Base-by-base conservation (phyloP, 2,113 vertebrate species). In the Pan troglodytes region DNA sequence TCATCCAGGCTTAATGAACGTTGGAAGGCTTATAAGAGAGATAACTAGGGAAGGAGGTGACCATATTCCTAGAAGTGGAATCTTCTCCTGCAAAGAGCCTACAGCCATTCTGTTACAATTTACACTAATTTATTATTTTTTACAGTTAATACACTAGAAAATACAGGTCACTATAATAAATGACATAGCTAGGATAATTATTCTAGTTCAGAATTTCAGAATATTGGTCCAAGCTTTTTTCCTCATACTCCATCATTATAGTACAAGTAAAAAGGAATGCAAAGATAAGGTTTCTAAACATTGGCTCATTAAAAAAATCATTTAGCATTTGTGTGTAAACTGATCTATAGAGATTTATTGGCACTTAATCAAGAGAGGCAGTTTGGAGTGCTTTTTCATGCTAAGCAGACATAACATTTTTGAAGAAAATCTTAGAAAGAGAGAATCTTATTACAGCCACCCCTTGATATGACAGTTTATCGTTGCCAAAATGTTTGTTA, bases 1-100 rank as follows among this genome's bases (percentile, higher is more conserved):
- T 96, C 81, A 96, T 35, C 8, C 9, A 89, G 48, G 12, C 55
- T 55, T 82, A 95, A 85, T 78, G 57, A 95, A 88, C 22, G 8
- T 6, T 80, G 12, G 55, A 38, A 92, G 23, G 9, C 48, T 92
- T 67, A 25, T 45, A 64, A 75, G 88, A 89, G 18, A 79, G 52
- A 7, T 16, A 84, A 35, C 14, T 52, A 57, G 43, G 20, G 5
- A 61, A 90, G 67, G 25, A 81, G n/a, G 83, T 52, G 70, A 79
- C 32, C 59, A 38, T 1, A 61, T 85, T 93, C 59, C 32, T 64
- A 14, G 16, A 73, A 75, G 70, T 45, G 0, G 0, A 87, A 61
- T 88, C 55, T 87, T 75, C 40, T 64, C 72, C 81, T 50, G 30
- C 20, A 91, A 84, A 8, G 45, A 67, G 32, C 32, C 40, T 35